Evolutionary conservation across 1,140 invertebrate species (phyloP), one percentile per base, ranked within the genome.

Genomic region (Pissodes strobi): DNA sequence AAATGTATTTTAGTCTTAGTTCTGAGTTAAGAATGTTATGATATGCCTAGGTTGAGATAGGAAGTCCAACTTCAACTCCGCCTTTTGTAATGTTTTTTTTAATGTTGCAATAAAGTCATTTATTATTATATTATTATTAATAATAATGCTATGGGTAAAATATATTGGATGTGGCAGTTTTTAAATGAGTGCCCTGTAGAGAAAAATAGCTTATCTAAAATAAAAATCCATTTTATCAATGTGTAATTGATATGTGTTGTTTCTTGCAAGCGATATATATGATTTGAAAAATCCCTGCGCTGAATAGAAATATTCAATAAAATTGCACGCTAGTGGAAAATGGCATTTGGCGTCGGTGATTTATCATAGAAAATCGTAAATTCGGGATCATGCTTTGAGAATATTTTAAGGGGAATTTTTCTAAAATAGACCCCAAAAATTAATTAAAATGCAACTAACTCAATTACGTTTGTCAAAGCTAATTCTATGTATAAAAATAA

Each of bases 231-330:
- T 39, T 13, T 39, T 39, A 13, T 39, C n/a, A 39, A 27, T 27
- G 25, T 27, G 3, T 27, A 3, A 9, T 9, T 27, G 25, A 27
- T 5, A 27, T 27, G 25, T 27, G 25, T 9, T 27, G 38, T 39
- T 39, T 13, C 15, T 39, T 13, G 15, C 12, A 27, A 27, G 25
- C 25, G 25, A 39, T 39, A 39, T 27, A 27, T 27, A 27, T 27
- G 25, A 9, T 27, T 27, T 27, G 25, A 27, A 27, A 27, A 27
- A 27, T 41, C 38, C 38, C 38, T 17, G 17, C n/a, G 17, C 17
- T 17, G 38, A n/a, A 41, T 17, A 41, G 38, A 41, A 41, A 41
- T 41, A 41, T 41, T 41, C 38, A 41, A 41, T 41, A 41, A 41
- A 41, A 41, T n/a, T 17, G 17, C 12, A n/a, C 38, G 17, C 38